phyloP scores from a whole-genome alignment of 2,113 vertebrate species.

The Hippocampus mohnikei region DNA sequence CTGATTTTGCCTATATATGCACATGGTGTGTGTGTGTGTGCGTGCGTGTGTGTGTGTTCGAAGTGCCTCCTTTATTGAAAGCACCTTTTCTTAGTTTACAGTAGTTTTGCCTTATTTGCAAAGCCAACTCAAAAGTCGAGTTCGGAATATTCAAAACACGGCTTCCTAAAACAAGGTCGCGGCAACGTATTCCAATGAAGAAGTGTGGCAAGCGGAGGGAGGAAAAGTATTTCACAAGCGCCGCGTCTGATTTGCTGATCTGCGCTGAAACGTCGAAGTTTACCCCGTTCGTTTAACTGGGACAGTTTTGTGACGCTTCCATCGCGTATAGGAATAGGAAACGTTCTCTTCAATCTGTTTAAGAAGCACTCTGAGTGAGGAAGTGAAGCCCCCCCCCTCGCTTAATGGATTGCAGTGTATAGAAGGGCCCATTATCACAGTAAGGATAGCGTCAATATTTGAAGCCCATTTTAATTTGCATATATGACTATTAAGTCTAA shows the following conservation, averaged over 20 bases:
- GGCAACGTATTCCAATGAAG: not conserved
- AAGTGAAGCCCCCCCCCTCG: not conserved
- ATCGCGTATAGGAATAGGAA: constrained; percentile 5
- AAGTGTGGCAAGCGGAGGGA: constrained; percentile 1
- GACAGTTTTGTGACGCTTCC: constrained; percentile 13
- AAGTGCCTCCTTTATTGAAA: not conserved
- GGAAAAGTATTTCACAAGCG: not conserved
- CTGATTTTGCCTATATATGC: constrained; percentile 1
- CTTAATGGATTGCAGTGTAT: constrained; percentile 1
- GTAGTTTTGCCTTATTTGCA: not conserved
- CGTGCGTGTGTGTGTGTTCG: not conserved
- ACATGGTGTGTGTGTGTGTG: not conserved
- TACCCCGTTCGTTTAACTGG: not conserved
- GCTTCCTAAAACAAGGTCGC: not conserved
- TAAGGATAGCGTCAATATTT: not conserved
- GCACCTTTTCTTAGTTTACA: not conserved
- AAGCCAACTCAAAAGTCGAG: not conserved
- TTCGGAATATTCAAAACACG: not conserved
- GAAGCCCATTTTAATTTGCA: not conserved
- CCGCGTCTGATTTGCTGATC: not conserved
- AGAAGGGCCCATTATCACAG: not conserved
- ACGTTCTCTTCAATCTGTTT: constrained; percentile 9
- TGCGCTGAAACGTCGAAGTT: not conserved
- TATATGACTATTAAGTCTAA: not conserved
- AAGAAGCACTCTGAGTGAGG: constrained; percentile 3